A percentile compares a stretch with the other conserved stretches of the same genome.
Conservation (phyloP, 2,113 vertebrate genomes). For the Odobenus rosmarus region DNA sequence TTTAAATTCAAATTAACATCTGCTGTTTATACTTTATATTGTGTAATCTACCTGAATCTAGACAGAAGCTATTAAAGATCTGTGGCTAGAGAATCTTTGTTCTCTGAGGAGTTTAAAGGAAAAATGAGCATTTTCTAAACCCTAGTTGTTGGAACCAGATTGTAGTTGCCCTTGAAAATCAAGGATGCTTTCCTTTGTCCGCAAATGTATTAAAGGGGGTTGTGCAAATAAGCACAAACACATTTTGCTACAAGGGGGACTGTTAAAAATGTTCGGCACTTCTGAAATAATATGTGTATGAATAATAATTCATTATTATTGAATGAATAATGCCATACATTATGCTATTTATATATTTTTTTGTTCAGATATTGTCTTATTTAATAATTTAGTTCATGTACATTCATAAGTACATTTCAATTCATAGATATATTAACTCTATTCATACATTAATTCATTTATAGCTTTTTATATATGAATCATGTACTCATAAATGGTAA, state of each 20-base stretch:
- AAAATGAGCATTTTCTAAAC: slow-evolving; percentile 62
- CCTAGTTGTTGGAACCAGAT: slow-evolving; percentile 34
- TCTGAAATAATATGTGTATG: slow-evolving; percentile 23
- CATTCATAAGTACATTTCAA: slow-evolving; percentile 33
- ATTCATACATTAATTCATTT: background rate
- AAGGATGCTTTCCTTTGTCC: slow-evolving; percentile 54
- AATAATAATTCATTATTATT: background rate
- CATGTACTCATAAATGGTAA: background rate
- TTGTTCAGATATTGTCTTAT: background rate
- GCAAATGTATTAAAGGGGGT: background rate
- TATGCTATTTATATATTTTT: background rate
- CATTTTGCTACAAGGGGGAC: slow-evolving; percentile 18
- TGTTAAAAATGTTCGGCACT: background rate
- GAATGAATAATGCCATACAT: background rate
- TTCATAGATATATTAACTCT: background rate
- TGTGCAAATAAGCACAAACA: slow-evolving; percentile 52
- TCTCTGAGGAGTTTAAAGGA: slow-evolving; percentile 64
- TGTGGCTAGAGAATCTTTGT: slow-evolving; percentile 65
- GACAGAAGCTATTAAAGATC: slow-evolving; percentile 77
- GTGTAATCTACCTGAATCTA: slow-evolving; percentile 69
- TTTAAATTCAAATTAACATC: slow-evolving; percentile 82
- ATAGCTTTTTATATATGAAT: background rate
- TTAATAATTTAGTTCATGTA: slow-evolving; percentile 33
- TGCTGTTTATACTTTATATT: slow-evolving; percentile 77
- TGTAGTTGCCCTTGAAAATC: slow-evolving; percentile 53